phyloP scores from a whole-genome alignment of 2,888 invertebrate species.

The Nebria salina region DNA sequence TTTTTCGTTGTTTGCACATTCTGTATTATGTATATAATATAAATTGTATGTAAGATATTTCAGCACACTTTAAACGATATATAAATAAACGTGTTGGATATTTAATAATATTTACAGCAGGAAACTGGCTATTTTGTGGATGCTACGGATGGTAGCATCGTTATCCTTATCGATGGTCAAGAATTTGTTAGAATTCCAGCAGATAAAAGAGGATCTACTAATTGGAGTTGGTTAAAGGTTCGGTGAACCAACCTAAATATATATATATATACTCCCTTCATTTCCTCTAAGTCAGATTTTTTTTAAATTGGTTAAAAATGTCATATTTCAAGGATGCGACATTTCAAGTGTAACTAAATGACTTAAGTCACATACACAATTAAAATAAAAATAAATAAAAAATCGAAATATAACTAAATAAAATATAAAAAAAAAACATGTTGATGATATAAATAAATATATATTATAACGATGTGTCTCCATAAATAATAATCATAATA shows the following conservation, averaged over 20 bases:
- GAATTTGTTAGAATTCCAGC: slow-evolving; percentile 72
- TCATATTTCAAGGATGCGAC: slow-evolving; percentile 33
- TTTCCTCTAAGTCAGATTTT: slow-evolving; percentile 44
- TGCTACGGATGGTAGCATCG: slow-evolving; percentile 65
- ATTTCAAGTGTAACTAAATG: slow-evolving; percentile 3
- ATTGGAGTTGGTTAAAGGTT: slow-evolving; percentile 78
- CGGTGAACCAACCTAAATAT: slow-evolving; percentile 53
- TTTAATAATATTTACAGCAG: slow-evolving; percentile 34
- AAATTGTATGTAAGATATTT: slow-evolving; percentile 6
- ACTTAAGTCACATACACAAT: slow-evolving; percentile 9
- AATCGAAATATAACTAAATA: slow-evolving; percentile 10
- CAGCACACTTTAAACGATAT: slow-evolving; percentile 12
- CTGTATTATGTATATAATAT: not conserved
- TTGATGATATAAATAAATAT: slow-evolving; percentile 40
- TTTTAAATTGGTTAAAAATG: slow-evolving; percentile 33
- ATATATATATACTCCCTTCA: slow-evolving; percentile 34
- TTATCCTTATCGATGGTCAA: slow-evolving; percentile 71
- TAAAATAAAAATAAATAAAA: slow-evolving; percentile 17
- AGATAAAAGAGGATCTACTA: slow-evolving; percentile 69
- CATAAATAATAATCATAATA: slow-evolving; percentile 49
- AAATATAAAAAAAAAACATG: slow-evolving; percentile 11
- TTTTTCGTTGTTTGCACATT: slow-evolving; percentile 5
- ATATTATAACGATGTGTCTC: slow-evolving; percentile 59
- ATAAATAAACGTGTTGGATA: slow-evolving; percentile 37
- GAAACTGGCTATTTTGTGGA: slow-evolving; percentile 58